phyloP scores from a whole-genome alignment of 2,113 vertebrate genomes.

The Coregonus clupeaformis region DNA sequence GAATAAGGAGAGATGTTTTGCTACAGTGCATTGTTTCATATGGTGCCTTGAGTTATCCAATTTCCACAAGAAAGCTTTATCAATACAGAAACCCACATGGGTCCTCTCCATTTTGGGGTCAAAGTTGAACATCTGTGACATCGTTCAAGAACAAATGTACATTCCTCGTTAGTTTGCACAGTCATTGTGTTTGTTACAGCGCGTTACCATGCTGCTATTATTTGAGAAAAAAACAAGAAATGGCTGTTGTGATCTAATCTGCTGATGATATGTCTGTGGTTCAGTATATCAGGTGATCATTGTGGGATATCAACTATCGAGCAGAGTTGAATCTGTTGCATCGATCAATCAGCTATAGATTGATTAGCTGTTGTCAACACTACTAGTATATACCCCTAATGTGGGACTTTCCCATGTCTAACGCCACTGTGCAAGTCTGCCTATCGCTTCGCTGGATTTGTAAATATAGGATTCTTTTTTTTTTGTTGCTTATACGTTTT shows the following conservation, averaged over 20 bases:
- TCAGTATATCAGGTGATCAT: slow-evolving; percentile 33
- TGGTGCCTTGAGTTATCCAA: slow-evolving; percentile 58
- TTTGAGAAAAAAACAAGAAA: slow-evolving; percentile 19
- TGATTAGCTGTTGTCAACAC: slow-evolving; percentile 18
- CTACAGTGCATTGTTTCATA: slow-evolving; percentile 53
- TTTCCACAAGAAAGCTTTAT: slow-evolving; percentile 20
- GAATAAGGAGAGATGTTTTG: slow-evolving; percentile 10
- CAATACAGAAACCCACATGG: not conserved
- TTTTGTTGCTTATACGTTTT: slow-evolving; percentile 20
- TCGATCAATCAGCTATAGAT: not conserved
- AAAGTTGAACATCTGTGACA: not conserved
- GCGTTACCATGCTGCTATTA: slow-evolving; percentile 42
- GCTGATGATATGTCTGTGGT: slow-evolving; percentile 9
- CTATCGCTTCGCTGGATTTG: not conserved
- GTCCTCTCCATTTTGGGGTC: no score
- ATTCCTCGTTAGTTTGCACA: slow-evolving; percentile 50
- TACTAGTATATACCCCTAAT: not conserved
- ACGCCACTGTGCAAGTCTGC: slow-evolving; percentile 14
- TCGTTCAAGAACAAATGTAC: slow-evolving; percentile 17
- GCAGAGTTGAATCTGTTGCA: slow-evolving; percentile 1
- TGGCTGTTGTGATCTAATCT: slow-evolving; percentile 14
- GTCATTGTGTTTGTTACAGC: slow-evolving; percentile 32
- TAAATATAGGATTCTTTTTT: not conserved
- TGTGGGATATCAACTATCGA: slow-evolving; percentile 7
- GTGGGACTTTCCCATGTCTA: slow-evolving; percentile 28